A percentile compares a stretch with the other conserved stretches of the same genome.
Evolutionary conservation across 2,797 vertebrate genomes (phyloP).

Genomic region (Halcyon badia): DNA sequence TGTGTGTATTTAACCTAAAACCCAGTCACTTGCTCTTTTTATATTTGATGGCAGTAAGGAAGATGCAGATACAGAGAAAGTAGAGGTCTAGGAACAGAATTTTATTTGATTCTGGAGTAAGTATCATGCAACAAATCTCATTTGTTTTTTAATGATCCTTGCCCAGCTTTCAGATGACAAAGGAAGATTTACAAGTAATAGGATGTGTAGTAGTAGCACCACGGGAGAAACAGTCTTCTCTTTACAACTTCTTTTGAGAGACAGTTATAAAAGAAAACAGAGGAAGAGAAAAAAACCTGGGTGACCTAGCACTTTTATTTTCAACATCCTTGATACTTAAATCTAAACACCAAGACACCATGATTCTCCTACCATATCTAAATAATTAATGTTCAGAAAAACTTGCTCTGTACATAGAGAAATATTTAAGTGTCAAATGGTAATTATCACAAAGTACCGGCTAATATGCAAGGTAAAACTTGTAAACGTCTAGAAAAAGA

Average conservation of each 20-base stretch:
- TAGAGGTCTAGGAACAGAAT: background rate
- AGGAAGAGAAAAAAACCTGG: background rate
- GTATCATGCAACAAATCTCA: slow-evolving; percentile 5
- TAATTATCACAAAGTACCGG: background rate
- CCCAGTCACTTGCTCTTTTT: background rate
- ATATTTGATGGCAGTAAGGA: background rate
- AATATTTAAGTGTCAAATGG: background rate
- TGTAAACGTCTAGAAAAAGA: background rate
- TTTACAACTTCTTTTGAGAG: background rate
- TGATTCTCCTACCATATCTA: background rate
- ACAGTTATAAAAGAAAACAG: background rate
- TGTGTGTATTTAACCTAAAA: background rate
- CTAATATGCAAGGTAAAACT: background rate
- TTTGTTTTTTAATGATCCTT: background rate
- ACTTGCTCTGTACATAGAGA: background rate
- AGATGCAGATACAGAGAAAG: slow-evolving; percentile 33
- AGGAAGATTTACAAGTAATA: slow-evolving; percentile 18
- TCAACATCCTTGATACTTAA: background rate
- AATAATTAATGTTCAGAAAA: background rate
- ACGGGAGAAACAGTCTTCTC: background rate
- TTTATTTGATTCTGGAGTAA: slow-evolving; percentile 54
- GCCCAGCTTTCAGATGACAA: background rate
- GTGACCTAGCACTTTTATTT: background rate
- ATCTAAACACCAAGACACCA: slow-evolving; percentile 2
- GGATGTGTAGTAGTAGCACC: slow-evolving; percentile 1